Conservation (phyloP, 2,113 vertebrate species). For the Strix uralensis region DNA sequence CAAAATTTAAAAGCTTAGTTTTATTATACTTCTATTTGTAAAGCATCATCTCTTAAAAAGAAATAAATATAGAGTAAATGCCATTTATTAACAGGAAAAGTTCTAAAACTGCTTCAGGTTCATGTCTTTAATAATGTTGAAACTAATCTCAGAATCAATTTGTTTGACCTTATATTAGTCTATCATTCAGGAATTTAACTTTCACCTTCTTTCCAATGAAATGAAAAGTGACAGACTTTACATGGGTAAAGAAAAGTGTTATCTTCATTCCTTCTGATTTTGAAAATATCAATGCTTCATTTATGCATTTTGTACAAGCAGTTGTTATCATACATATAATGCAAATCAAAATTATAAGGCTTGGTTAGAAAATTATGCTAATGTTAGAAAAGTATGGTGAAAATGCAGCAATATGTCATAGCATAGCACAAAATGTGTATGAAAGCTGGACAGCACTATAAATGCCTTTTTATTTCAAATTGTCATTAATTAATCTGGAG, state of each 20-base stretch:
- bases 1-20: background rate
- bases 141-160: background rate
- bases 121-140: background rate
- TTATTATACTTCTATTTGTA: background rate
- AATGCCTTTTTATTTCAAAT: background rate
- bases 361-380: background rate
- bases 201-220: background rate
- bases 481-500: background rate
- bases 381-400: background rate
- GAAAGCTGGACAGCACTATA: background rate
- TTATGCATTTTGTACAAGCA: background rate
- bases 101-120: background rate
- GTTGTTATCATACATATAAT: background rate
- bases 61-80: background rate
- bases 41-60: background rate
- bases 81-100: background rate
- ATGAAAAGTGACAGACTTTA: background rate
- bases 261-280: background rate
- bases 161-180: background rate
- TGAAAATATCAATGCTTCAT: background rate
- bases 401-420: background rate
- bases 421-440: background rate
- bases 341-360: background rate
- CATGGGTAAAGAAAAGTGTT: background rate
- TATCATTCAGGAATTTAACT: background rate